These are phyloP conservation scores for Camelus dromedarius DNA, from an alignment of 2,113 vertebrate genomes.

Conservation along the genomic window DNA sequence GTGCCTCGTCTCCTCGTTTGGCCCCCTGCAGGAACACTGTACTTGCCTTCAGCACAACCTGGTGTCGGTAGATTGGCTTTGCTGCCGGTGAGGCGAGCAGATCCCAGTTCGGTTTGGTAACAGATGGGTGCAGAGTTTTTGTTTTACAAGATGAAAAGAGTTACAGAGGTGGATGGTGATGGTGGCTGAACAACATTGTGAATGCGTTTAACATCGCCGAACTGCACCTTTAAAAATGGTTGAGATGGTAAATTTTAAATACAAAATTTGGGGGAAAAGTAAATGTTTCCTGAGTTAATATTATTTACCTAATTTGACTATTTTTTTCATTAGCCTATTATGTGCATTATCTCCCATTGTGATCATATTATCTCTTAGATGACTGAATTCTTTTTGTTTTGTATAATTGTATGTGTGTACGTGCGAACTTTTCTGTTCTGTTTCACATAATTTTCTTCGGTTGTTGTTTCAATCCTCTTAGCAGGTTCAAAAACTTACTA, in stretches of 20 bases:
- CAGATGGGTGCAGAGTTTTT: background rate
- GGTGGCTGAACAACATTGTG: background rate
- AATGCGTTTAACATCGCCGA: background rate
- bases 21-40: background rate
- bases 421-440: background rate
- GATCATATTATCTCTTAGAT: background rate
- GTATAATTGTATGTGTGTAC: background rate
- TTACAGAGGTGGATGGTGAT: background rate
- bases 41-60: background rate
- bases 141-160: background rate
- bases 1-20: background rate
- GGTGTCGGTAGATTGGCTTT: background rate
- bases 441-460: background rate
- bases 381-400: background rate
- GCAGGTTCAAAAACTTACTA: background rate
- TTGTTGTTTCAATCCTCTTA: background rate
- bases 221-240: background rate
- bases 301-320: background rate
- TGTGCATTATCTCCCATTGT: background rate
- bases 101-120: background rate
- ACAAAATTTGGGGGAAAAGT: background rate
- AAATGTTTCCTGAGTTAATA: background rate
- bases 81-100: background rate
- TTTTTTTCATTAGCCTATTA: background rate
- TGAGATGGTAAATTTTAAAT: background rate